A percentile compares a stretch with the other conserved stretches of the same genome.
Conservation (phyloP, 2,797 vertebrate species). For the Labeo calbasu region DNA sequence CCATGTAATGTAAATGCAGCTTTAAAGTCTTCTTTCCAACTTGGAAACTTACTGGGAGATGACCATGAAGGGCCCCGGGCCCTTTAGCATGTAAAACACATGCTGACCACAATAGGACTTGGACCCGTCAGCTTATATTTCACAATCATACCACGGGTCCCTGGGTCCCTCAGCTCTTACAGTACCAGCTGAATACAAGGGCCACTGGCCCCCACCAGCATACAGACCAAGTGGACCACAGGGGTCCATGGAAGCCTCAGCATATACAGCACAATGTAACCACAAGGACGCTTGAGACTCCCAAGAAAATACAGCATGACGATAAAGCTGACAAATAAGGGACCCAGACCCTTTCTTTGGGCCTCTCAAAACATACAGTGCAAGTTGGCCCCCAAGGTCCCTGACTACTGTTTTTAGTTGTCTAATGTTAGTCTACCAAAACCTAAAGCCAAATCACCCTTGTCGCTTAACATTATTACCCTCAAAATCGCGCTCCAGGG, state of each 20-base stretch:
- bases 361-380: neutral
- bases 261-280: neutral
- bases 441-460: neutral
- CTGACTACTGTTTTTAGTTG: neutral
- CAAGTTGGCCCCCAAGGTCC: neutral
- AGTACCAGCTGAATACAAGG: no score
- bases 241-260: neutral
- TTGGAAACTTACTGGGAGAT: neutral
- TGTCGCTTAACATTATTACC: neutral
- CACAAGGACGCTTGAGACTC: neutral
- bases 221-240: neutral
- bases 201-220: neutral
- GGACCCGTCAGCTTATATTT: neutral
- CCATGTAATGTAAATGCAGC: neutral
- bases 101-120: neutral
- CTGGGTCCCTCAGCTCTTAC: no score
- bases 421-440: neutral
- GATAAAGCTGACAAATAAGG: neutral
- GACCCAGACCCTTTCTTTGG: neutral
- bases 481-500: neutral
- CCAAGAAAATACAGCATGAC: neutral
- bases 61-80: neutral
- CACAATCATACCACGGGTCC: neutral
- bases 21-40: neutral
- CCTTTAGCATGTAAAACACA: neutral